These are phyloP conservation scores for Sander vitreus DNA, from an alignment of 2,113 vertebrate species.

Conservation along the genomic window DNA sequence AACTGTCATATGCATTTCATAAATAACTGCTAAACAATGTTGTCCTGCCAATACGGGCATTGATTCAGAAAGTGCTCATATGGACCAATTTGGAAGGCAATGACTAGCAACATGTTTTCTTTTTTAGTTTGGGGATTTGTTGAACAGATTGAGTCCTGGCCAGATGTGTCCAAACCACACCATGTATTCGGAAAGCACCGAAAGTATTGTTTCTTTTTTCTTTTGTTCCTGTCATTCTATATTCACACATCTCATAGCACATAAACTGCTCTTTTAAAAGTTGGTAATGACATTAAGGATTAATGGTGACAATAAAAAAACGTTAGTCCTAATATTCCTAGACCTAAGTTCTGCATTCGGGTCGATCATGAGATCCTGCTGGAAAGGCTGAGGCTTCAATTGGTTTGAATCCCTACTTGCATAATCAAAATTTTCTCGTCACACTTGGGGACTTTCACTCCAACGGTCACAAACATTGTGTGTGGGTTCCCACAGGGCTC, in stretches of 20 bases:
- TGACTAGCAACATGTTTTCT: too few relatives aligned
- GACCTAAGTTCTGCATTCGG: too few relatives aligned
- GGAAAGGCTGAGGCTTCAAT: too few relatives aligned
- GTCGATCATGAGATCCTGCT: too few relatives aligned
- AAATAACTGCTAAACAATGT: neutral
- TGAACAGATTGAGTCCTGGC: neutral
- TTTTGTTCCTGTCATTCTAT: neutral
- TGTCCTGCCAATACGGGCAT: neutral
- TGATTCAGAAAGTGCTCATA: constrained; percentile 6
- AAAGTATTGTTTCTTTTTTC: neutral
- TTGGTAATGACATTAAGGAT: too few relatives aligned
- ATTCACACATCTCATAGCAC: too few relatives aligned
- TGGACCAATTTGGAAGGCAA: neutral
- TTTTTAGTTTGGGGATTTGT: too few relatives aligned
- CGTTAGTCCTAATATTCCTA: too few relatives aligned
- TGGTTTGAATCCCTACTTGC: too few relatives aligned
- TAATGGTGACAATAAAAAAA: too few relatives aligned
- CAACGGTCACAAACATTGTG: neutral
- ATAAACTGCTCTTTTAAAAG: too few relatives aligned
- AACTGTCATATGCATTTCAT: neutral
- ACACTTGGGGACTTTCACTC: neutral
- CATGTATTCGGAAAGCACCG: neutral
- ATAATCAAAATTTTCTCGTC: too few relatives aligned
- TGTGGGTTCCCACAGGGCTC: neutral
- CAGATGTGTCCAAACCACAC: neutral